These are phyloP conservation scores for Catagonus wagneri DNA, from an alignment of 2,113 vertebrate genomes.

Conservation along the genomic window DNA sequence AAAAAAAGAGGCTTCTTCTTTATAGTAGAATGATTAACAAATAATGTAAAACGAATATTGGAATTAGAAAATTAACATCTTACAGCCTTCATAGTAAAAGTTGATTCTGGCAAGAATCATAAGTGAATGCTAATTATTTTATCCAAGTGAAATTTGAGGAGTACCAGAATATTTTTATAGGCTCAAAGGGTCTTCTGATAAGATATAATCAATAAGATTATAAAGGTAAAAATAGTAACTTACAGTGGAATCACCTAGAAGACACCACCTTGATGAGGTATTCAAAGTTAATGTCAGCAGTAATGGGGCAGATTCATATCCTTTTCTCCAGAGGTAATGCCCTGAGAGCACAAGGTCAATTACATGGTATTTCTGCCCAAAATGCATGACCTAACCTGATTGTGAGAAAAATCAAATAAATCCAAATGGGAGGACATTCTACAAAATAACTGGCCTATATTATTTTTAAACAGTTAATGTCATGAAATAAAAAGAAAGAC, in stretches of 20 bases:
- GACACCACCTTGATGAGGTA: neutral
- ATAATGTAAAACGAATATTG: neutral
- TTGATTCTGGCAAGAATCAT: neutral
- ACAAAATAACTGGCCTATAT: neutral
- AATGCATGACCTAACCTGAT: neutral
- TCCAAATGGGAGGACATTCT: neutral
- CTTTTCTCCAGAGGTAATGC: neutral
- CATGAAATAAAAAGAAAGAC: neutral
- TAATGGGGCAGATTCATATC: too few species aligned
- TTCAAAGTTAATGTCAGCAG: neutral
- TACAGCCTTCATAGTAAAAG: neutral
- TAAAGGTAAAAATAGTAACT: neutral
- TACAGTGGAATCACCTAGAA: neutral
- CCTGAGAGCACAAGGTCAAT: neutral
- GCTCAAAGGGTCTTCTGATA: neutral
- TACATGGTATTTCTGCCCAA: too few species aligned
- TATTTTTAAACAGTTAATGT: neutral
- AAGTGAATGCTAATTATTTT: neutral
- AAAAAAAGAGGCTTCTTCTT: neutral
- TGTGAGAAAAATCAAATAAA: slow-evolving; percentile 4
- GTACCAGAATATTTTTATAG: neutral
- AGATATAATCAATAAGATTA: neutral
- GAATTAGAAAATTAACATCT: neutral
- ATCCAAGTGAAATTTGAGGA: neutral
- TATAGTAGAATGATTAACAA: neutral